Conservation (phyloP, 2,888 invertebrate genomes). For the Athalia cordata region DNA sequence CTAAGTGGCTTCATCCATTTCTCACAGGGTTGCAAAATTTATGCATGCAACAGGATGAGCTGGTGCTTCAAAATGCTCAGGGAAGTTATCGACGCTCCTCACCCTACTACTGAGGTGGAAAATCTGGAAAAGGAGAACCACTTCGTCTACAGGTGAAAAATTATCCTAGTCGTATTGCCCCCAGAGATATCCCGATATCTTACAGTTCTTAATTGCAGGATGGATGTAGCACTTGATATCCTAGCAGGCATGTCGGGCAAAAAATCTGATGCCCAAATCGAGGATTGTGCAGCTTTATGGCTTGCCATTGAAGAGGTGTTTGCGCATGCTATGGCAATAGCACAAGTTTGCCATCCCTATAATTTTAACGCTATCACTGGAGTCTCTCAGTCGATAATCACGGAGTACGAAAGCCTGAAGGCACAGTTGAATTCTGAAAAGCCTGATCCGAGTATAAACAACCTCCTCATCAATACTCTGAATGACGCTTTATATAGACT, state of each 20-base stretch:
- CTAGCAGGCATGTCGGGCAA: conserved; percentile 64
- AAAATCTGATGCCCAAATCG: conserved; percentile 57
- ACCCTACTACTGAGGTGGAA: conserved; percentile 63
- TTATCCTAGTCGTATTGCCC: no score
- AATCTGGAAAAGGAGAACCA: conserved; percentile 65
- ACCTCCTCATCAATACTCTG: conserved; percentile 78
- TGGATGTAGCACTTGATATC: conserved; percentile 69
- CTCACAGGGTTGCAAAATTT: conserved; percentile 66
- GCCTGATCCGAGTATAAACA: conserved; percentile 75
- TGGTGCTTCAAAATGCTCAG: conserved; percentile 67
- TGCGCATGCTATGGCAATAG: conserved; percentile 72
- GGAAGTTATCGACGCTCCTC: conserved; percentile 60
- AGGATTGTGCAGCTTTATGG: conserved; percentile 65
- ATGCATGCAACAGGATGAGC: conserved; percentile 67
- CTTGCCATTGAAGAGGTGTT: conserved; percentile 70
- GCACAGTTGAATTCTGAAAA: conserved; percentile 62
- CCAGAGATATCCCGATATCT: background rate
- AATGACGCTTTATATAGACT: conserved; percentile 79
- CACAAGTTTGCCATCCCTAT: conserved; percentile 70
- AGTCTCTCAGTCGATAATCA: conserved; percentile 70
- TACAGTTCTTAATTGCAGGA: conserved; percentile 54
- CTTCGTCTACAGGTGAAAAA: conserved; percentile 66
- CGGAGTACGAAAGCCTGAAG: conserved; percentile 69
- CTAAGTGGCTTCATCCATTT: conserved; percentile 25
- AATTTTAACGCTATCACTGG: conserved; percentile 71